Base-by-base conservation (phyloP, 2,888 invertebrate species). In the Ommatoiulus sabulosus region DNA sequence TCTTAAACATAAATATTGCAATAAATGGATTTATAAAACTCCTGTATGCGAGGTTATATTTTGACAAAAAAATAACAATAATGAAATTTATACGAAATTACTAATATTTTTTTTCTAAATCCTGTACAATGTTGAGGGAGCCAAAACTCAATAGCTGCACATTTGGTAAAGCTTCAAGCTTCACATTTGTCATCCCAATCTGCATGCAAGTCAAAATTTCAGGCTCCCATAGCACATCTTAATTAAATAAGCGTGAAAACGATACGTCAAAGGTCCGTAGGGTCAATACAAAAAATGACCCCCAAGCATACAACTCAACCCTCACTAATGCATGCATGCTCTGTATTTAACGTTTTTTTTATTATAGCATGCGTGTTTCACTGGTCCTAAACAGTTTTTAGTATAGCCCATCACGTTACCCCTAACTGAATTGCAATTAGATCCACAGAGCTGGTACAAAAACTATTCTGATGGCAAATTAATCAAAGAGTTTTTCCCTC, bases 341-440 rank as follows among this genome's bases (percentile, higher is more conserved):
- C 52, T 52, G 52, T 2, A 52, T 72, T 4, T 63, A 24, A 7
- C 1, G 72, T 72, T 72, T 72, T 72, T 72, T 72, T 2, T 8
- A n/a, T n/a, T 72, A n/a, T 2, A 72, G 72, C 72, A 72, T 72
- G 72, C 72, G 17, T 52, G 52, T 52, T 52, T 52, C 52, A 52
- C 52, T 12, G 72, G 72, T 24, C 72, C 72, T 24, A 72, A 20
- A 10, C 24, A 72, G 72, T 72, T 72, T 72, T 72, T 72, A 72
- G 72, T 20, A 24, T 24, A 72, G 6, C 72, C 8, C 72, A 72
- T n/a, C 72, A 6, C 5, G 24, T 72, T 72, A 72, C 72, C 72
- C 72, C 24, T 72, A 72, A 72, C 72, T 72, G 72, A 72, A 72
- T 72, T 72, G 72, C 72, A 72, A 72, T 72, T 72, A 72, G 72